These are phyloP conservation scores for Xyliphius kryptos DNA, from an alignment of 2,113 vertebrate species.

Conservation along the genomic window DNA sequence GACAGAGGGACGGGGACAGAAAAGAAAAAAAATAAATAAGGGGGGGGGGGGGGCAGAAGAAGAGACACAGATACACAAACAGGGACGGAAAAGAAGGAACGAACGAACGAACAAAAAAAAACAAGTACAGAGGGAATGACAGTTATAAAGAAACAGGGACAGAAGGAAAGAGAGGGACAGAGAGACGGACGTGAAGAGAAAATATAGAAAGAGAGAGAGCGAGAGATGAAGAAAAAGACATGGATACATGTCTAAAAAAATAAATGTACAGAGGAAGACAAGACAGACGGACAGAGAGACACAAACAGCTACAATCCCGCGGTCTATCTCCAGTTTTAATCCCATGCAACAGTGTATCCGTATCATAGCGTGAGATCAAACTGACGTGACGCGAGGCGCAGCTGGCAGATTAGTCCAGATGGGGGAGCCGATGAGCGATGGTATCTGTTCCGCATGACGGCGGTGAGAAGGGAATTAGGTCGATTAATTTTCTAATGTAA, in stretches of 20 bases:
- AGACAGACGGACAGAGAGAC: constrained; percentile 26
- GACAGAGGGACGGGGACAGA: constrained; percentile 40
- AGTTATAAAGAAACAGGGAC: constrained; percentile 27
- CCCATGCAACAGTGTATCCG: constrained; percentile 31
- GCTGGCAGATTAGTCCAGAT: constrained; percentile 54
- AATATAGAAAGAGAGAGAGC: constrained; percentile 31
- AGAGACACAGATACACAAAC: constrained; percentile 24
- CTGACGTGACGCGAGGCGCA: constrained; percentile 43
- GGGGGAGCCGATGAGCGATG: constrained; percentile 60
- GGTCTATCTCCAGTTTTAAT: constrained; percentile 21
- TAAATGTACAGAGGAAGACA: no score
- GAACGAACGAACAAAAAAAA: no score
- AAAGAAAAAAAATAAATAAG: constrained; percentile 9
- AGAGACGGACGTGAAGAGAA: constrained; percentile 24
- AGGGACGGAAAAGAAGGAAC: not conserved
- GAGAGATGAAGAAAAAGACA: constrained; percentile 14
- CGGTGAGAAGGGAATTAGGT: constrained; percentile 67
- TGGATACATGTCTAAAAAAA: no score
- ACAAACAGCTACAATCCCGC: constrained; percentile 40
- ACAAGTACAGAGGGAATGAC: not conserved
- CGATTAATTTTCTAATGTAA: constrained; percentile 68
- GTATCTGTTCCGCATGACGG: constrained; percentile 57
- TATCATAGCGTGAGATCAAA: constrained; percentile 43
- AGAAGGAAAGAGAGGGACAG: constrained; percentile 29
- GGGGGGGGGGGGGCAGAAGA: constrained; percentile 38